Evolutionary conservation across 2,113 vertebrate species (phyloP).

Genomic region (Sphaerodactylus townsendi): DNA sequence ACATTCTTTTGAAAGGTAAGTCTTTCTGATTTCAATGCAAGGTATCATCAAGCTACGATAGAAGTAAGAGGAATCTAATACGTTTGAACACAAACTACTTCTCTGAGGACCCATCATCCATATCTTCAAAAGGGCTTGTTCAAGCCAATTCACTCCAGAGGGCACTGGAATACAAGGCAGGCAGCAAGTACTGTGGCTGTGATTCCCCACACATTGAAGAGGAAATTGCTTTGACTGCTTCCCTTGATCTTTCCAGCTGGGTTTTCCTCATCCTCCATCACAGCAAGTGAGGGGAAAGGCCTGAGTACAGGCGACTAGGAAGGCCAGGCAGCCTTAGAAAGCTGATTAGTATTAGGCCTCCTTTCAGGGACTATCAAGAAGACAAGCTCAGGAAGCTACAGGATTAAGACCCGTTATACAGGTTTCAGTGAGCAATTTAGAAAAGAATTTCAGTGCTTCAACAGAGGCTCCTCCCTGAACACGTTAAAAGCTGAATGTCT

Average conservation of each 20-base stretch:
- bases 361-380: neutral
- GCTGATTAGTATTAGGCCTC: neutral
- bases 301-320: neutral
- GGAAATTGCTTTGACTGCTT: conserved; percentile 3
- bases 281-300: too few relatives aligned
- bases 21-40: neutral
- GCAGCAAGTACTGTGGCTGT: neutral
- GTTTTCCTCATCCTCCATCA: neutral
- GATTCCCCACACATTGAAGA: neutral
- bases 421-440: neutral
- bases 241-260: neutral
- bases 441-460: neutral
- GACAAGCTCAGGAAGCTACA: neutral
- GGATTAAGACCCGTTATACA: neutral
- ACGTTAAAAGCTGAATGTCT: neutral
- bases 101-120: neutral
- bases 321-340: neutral
- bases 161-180: neutral
- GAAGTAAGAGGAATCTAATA: neutral
- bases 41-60: neutral
- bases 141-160: conserved; percentile 5
- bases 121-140: neutral
- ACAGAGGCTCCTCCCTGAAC: neutral
- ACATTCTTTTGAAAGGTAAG: neutral
- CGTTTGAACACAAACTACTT: neutral